Percentiles rank a stretch among this genome's conserved stretches.
Evolutionary conservation across 2,888 invertebrate genomes (phyloP).

Genomic region (Dryomyza anilis): DNA sequence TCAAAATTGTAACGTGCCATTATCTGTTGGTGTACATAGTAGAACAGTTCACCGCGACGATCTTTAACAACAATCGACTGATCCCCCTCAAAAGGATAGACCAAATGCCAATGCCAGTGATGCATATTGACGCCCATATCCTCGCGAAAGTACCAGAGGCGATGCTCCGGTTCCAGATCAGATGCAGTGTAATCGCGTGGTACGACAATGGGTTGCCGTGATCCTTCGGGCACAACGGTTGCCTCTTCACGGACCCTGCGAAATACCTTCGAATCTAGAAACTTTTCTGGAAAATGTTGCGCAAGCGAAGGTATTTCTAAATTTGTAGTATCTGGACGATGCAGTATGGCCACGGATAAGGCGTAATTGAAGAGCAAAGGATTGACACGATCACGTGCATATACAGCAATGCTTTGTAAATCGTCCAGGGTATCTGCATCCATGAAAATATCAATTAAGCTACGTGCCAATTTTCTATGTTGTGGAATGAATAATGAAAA

Average conservation of each 20-base stretch:
- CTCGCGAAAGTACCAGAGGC: conserved; percentile 65
- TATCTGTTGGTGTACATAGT: conserved; percentile 75
- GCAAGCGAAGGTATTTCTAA: conserved; percentile 68
- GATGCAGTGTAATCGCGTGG: conserved; percentile 78
- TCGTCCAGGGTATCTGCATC: conserved; percentile 75
- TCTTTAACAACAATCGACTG: conserved; percentile 67
- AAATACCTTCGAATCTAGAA: conserved; percentile 68
- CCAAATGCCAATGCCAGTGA: conserved; percentile 67
- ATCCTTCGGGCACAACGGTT: conserved; percentile 66
- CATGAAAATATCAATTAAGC: conserved; percentile 73
- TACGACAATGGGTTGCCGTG: conserved; percentile 68
- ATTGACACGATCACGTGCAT: conserved; percentile 75
- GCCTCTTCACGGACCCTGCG: conserved; percentile 65
- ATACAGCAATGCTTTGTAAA: conserved; percentile 71
- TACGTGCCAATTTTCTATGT: conserved; percentile 70
- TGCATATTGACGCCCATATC: conserved; percentile 64
- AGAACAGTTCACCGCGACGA: conserved; percentile 78
- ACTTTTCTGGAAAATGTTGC: conserved; percentile 71
- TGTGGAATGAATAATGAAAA: conserved; percentile 76
- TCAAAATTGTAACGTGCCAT: conserved; percentile 74
- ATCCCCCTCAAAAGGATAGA: conserved; percentile 79
- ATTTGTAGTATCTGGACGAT: conserved; percentile 68
- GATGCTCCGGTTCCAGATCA: conserved; percentile 76
- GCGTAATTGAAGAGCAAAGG: conserved; percentile 81
- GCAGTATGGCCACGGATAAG: conserved; percentile 75